Conservation (phyloP, 2,888 invertebrate species). For the Megaustenia siamemsis region DNA sequence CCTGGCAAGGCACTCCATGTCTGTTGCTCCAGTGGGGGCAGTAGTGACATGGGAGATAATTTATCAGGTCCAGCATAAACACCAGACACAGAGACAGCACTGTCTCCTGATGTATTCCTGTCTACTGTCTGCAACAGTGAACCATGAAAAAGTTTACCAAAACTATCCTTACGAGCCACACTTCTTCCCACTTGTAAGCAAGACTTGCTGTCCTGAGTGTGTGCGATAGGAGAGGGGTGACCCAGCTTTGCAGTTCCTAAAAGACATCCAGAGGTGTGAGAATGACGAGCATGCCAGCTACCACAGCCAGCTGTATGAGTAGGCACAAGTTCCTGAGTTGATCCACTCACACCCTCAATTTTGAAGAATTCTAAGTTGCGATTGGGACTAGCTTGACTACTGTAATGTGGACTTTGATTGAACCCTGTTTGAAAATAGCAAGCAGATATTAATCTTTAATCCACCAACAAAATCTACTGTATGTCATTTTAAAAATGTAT, state of each 20-base stretch:
- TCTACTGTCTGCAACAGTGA: slow-evolving; percentile 62
- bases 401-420: slow-evolving; percentile 54
- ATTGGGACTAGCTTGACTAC: slow-evolving; percentile 63
- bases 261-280: slow-evolving; percentile 48
- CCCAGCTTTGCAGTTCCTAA: slow-evolving; percentile 39
- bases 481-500: too few relatives aligned
- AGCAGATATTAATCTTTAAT: background rate
- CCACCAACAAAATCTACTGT: too few relatives aligned
- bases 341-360: slow-evolving; percentile 44
- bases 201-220: slow-evolving; percentile 37
- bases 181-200: slow-evolving; percentile 64
- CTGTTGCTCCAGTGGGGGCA: slow-evolving; percentile 29
- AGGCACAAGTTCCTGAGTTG: slow-evolving; percentile 60
- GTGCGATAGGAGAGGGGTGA: slow-evolving; percentile 48
- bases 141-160: slow-evolving; percentile 60
- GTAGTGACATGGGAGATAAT: slow-evolving; percentile 45
- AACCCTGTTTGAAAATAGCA: slow-evolving; percentile 51
- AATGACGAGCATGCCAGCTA: slow-evolving; percentile 66
- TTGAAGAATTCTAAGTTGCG: slow-evolving; percentile 62
- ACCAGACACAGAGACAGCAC: slow-evolving; percentile 56
- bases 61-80: slow-evolving; percentile 43
- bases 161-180: slow-evolving; percentile 70
- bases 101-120: slow-evolving; percentile 57
- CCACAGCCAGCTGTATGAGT: slow-evolving; percentile 66
- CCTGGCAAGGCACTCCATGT: background rate